Evolutionary conservation across 2,797 vertebrate genomes (phyloP).

Genomic region (Chelon auratus): DNA sequence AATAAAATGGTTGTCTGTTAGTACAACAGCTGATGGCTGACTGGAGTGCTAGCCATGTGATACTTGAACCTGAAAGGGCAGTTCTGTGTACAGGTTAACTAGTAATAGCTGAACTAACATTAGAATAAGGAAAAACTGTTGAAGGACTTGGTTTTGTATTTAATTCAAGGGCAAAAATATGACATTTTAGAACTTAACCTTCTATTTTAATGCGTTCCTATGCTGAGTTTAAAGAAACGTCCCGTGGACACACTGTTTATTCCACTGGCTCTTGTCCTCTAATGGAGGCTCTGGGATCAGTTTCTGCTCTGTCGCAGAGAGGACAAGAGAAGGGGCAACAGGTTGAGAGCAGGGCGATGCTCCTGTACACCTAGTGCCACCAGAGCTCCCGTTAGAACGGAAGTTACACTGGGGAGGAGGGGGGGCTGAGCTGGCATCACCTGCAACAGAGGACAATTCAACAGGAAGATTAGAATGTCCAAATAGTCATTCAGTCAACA

Average conservation of each 20-base stretch:
- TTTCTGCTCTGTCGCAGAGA: slow-evolving; percentile 68
- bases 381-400: slow-evolving; percentile 86
- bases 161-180: slow-evolving; percentile 4
- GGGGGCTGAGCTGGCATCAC: slow-evolving; percentile 90
- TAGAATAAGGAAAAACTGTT: neutral
- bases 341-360: slow-evolving; percentile 85
- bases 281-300: slow-evolving; percentile 38
- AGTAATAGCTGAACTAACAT: neutral
- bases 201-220: slow-evolving; percentile 14
- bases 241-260: neutral
- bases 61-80: neutral
- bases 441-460: slow-evolving; percentile 67
- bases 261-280: neutral
- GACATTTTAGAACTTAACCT: neutral
- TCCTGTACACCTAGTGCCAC: slow-evolving; percentile 88
- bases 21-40: neutral
- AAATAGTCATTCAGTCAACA: no score
- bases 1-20: neutral
- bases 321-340: slow-evolving; percentile 82
- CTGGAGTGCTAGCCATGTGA: neutral
- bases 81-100: neutral
- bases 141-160: slow-evolving; percentile 14
- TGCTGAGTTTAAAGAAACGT: neutral
- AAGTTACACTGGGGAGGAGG: slow-evolving; percentile 80
- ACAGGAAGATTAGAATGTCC: neutral